Evolutionary conservation across 2,113 vertebrate genomes (phyloP).

Genomic region (Tyrannus savana): DNA sequence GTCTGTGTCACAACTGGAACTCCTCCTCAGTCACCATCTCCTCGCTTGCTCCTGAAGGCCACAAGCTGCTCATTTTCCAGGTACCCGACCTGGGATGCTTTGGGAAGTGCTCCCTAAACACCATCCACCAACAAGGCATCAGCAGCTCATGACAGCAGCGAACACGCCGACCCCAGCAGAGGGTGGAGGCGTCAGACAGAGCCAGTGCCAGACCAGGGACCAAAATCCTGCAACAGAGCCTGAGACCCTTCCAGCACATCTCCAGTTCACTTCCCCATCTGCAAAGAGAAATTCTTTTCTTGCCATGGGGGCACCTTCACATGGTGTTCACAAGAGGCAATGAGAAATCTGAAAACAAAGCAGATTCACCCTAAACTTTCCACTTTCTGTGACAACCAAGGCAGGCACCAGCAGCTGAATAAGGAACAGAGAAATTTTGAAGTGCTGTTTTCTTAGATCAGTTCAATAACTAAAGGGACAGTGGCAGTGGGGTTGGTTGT

Average conservation of each 20-base stretch:
- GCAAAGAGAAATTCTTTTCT: not conserved
- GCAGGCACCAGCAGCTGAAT: not conserved
- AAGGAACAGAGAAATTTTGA: not conserved
- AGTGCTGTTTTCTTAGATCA: not conserved
- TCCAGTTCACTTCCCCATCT: not conserved
- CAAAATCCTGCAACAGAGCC: not conserved
- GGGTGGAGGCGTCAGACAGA: not conserved
- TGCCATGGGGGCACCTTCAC: fast-evolving
- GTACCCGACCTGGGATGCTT: not conserved
- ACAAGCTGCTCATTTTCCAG: not conserved
- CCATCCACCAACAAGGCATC: not conserved
- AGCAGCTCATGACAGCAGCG: not conserved
- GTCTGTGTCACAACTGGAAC: not conserved
- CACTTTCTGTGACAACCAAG: not conserved
- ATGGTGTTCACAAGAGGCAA: not conserved
- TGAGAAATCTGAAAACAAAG: not conserved
- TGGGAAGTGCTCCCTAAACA: not conserved
- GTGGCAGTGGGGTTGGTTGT: not conserved
- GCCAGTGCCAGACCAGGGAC: not conserved
- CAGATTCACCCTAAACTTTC: not conserved
- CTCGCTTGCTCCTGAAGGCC: not conserved
- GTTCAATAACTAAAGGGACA: not conserved
- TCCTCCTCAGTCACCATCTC: not conserved
- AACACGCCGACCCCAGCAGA: not conserved
- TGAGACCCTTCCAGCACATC: fast-evolving